Percentiles rank a stretch among this genome's conserved stretches.
phyloP scores from a whole-genome alignment of 2,797 vertebrate genomes.

The Poeciliopsis paucimaculata region DNA sequence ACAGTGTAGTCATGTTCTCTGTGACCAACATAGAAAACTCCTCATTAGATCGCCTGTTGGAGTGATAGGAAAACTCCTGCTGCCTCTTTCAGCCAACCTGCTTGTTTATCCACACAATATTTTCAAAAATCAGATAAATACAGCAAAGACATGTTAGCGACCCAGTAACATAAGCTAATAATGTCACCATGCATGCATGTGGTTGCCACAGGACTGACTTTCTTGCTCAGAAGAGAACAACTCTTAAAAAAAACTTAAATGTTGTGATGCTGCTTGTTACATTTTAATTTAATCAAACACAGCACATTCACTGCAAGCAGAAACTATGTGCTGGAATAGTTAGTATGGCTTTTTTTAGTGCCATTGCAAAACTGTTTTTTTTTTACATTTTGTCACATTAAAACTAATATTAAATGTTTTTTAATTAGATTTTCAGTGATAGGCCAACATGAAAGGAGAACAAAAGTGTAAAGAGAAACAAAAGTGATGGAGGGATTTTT shows the following conservation, averaged over 20 bases:
- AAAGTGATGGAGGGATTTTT: background rate
- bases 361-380: background rate
- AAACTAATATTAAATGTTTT: background rate
- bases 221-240: conserved; percentile 31
- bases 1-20: conserved; percentile 48
- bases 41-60: conserved; percentile 29
- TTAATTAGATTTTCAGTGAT: background rate
- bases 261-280: conserved; percentile 27
- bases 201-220: conserved; percentile 31
- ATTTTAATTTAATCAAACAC: conserved; percentile 10
- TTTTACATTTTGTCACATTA: background rate
- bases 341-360: background rate
- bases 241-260: background rate
- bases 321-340: background rate
- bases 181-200: conserved; percentile 45
- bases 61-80: conserved; percentile 26
- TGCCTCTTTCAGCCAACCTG: conserved; percentile 43
- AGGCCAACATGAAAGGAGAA: background rate
- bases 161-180: conserved; percentile 8
- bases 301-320: background rate
- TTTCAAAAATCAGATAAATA: conserved; percentile 3
- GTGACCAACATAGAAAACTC: conserved; percentile 37
- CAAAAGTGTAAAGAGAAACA: background rate
- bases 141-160: conserved; percentile 22
- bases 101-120: conserved; percentile 36